Evolutionary conservation across 2,797 vertebrate genomes (phyloP).

Genomic region (Podargus strigoides): DNA sequence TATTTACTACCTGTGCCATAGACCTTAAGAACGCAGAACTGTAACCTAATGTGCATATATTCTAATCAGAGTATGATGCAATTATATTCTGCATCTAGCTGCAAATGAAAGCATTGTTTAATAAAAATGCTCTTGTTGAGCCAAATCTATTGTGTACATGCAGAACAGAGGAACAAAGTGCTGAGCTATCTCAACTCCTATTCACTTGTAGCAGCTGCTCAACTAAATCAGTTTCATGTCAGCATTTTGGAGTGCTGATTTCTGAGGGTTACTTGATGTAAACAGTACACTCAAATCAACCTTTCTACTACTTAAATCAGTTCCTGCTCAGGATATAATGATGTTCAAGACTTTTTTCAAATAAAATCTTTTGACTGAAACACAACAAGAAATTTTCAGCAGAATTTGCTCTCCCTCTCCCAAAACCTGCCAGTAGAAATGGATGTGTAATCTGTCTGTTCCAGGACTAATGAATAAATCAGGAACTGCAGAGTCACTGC

Average conservation of each 20-base stretch:
- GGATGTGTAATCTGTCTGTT: background rate
- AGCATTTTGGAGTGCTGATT: constrained; percentile 43
- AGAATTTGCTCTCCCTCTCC: background rate
- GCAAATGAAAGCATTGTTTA: constrained; percentile 25
- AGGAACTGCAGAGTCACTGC: background rate
- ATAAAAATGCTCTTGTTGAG: constrained; percentile 24
- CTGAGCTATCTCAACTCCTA: constrained; percentile 34
- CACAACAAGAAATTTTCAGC: background rate
- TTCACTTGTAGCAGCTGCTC: constrained; percentile 57
- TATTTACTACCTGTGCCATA: background rate
- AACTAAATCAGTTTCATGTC: constrained; percentile 51
- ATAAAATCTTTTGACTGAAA: background rate
- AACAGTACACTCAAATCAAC: constrained; percentile 30
- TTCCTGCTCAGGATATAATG: background rate
- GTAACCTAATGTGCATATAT: background rate
- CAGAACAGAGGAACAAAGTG: constrained; percentile 23
- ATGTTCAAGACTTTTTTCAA: background rate
- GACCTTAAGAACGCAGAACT: background rate
- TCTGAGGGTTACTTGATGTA: constrained; percentile 32
- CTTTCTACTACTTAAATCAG: constrained; percentile 24
- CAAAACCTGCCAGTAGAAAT: background rate
- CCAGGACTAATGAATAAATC: background rate
- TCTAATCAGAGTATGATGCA: background rate
- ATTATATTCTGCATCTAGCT: constrained; percentile 2
- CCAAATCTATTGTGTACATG: constrained; percentile 25